phyloP scores from a whole-genome alignment of 2,113 vertebrate genomes.

The Chaetops frenatus region DNA sequence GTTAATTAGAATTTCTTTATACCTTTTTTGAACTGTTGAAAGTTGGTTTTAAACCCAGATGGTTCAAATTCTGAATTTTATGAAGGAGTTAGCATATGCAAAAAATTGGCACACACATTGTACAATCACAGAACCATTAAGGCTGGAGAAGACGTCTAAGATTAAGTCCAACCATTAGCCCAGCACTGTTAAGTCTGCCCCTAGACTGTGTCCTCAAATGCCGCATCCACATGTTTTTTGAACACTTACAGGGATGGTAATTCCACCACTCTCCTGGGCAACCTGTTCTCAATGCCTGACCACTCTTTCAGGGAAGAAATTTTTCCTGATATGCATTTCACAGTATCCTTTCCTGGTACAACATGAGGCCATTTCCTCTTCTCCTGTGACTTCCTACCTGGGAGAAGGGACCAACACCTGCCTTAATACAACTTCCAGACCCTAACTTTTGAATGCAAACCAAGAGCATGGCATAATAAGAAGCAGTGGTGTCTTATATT shows the following conservation, averaged over 20 bases:
- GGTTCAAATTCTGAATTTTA: neutral
- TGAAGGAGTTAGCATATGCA: neutral
- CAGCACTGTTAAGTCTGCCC: neutral
- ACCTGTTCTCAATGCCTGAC: neutral
- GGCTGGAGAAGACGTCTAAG: neutral
- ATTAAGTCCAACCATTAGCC: neutral
- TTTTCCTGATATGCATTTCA: neutral
- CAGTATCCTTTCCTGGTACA: neutral
- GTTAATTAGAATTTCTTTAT: neutral
- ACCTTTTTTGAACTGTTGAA: neutral
- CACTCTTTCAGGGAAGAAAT: neutral
- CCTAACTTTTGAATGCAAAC: neutral
- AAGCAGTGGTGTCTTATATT: neutral
- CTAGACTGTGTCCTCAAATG: neutral
- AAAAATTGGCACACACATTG: neutral
- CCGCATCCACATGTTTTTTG: neutral
- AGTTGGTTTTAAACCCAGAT: neutral
- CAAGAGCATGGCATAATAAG: neutral
- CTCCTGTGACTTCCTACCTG: neutral
- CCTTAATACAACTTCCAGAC: neutral
- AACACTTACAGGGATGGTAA: neutral
- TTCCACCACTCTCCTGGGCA: neutral
- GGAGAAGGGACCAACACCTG: neutral
- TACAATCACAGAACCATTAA: neutral
- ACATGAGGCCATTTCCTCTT: neutral